Evolutionary conservation across 2,888 invertebrate genomes (phyloP), one percentile per base, ranked within the genome.

Genomic region (Microctonus brassicae): DNA sequence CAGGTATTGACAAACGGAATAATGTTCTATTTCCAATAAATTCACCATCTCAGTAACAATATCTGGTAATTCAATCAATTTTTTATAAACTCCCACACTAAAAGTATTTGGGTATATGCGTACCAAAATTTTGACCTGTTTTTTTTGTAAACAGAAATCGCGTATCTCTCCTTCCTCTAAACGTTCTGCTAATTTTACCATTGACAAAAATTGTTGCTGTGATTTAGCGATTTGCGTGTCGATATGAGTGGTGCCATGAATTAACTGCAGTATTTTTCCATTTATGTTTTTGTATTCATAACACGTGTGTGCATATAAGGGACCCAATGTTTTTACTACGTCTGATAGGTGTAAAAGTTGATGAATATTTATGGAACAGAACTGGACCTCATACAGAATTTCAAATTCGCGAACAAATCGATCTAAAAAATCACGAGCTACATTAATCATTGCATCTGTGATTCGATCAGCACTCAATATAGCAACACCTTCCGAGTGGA

Each of bases 281-380:
- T 76, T 76, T 9, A 77, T 42, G 55, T 78, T 58, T 60, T 77
- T 75, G 34, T 65, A 78, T 29, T 64, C 63, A 47, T 71, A 77
- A 57, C 76, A 75, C 11, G 74, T 70, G 36, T 66, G 68, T 9
- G 62, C 70, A 72, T 75, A 75, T 17, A 75, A 69, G n/a, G 75
- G 76, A 9, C 75, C 73, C 55, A 75, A 63, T 5, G 58, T 52
- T 39, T 63, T 20, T 4, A 77, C 73, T 26, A 52, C 65, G 4
- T 58, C 64, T 1, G 70, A 34, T 13, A 76, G 62, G 57, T 77
- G 77, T 17, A 75, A 36, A 10, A 75, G 34, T 36, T 69, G 68
- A 57, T 76, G 76, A 10, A 76, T 47, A 36, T 75, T 76, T 36
- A 74, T 71, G 0, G 73, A 63, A 55, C 67, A 75, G 52, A 63